phyloP scores from a whole-genome alignment of 2,797 vertebrate species.

The Thamnophis elegans region DNA sequence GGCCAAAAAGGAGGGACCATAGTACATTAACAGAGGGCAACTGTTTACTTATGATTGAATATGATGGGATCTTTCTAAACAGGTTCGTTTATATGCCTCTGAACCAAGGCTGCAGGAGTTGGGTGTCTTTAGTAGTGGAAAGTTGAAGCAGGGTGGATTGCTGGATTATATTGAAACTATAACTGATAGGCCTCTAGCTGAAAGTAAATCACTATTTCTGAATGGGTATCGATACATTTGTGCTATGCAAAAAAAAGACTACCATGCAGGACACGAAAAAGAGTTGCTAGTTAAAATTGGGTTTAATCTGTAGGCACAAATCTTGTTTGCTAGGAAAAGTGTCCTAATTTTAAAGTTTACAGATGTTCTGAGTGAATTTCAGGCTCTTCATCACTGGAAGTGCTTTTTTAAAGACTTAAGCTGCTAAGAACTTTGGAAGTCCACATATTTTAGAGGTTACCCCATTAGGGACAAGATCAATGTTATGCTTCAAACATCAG shows the following conservation, averaged over 20 bases:
- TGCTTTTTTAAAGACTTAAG: neutral
- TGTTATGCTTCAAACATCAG: neutral
- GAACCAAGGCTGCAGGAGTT: neutral
- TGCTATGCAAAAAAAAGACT: neutral
- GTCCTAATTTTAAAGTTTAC: neutral
- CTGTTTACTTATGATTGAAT: neutral
- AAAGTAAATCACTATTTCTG: neutral
- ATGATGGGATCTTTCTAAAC: neutral
- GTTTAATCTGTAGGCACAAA: neutral
- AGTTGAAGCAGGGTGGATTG: neutral
- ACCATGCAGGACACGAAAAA: neutral
- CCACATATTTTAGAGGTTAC: neutral
- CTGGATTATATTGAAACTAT: neutral
- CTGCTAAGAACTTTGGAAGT: neutral
- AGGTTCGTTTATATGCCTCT: neutral
- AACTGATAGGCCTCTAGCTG: neutral
- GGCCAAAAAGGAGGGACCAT: neutral
- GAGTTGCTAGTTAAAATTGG: neutral
- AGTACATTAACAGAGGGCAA: neutral
- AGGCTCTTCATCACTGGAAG: neutral
- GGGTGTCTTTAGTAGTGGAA: neutral
- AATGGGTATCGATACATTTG: neutral
- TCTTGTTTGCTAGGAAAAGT: neutral
- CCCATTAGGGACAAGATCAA: neutral
- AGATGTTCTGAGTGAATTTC: neutral